Evolutionary conservation across 2,797 vertebrate species (phyloP), one percentile per base, ranked within the genome.

Genomic region (Zalophus californianus): DNA sequence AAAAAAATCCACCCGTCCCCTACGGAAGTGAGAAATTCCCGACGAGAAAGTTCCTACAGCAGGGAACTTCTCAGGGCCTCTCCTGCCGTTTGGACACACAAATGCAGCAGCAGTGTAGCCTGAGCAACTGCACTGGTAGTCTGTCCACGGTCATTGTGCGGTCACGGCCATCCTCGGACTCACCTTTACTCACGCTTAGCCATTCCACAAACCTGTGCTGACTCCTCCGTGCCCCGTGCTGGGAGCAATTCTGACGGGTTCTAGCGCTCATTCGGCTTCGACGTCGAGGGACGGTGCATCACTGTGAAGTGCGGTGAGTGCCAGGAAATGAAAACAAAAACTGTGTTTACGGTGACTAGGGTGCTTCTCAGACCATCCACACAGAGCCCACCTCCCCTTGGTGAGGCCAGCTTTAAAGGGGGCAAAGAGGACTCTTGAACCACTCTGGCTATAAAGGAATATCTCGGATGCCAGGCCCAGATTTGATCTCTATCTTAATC

Each of bases 291-390:
- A 79, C 29, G 93, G 7, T 58, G 68, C 27, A 29, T 27, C 50
- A 52, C 75, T 20, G 15, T 58, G n/a, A 94, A 35, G 38, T 44
- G 9, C n/a, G 12, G 27, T n/a, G 32, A 94, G 27, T 64, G 3
- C 13, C 21, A 35, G 38, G 54, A 96, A 91, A 84, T 32, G 27
- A 80, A 66, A 85, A 90, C 13, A 66, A 27, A 83, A 80, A 48
- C 27, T 23, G 1, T 13, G 66, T 41, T 72, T 9, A 38, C 1
- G 15, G 27, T 29, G 62, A 70, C 15, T 15, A 7, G 2, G 21
- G 72, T 48, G 54, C 4, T 78, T 87, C 79, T 92, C 54, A 75
- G 66, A 84, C 56, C 58, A 80, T 21, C 48, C 27, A 62, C 75
- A 35, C 11, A 29, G 58, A 85, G 50, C 32, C 70, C 27, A 52